A percentile compares a stretch with the other conserved stretches of the same genome.
phyloP scores from a whole-genome alignment of 2,113 vertebrate genomes.

The Thalassarche chlororhynchos region DNA sequence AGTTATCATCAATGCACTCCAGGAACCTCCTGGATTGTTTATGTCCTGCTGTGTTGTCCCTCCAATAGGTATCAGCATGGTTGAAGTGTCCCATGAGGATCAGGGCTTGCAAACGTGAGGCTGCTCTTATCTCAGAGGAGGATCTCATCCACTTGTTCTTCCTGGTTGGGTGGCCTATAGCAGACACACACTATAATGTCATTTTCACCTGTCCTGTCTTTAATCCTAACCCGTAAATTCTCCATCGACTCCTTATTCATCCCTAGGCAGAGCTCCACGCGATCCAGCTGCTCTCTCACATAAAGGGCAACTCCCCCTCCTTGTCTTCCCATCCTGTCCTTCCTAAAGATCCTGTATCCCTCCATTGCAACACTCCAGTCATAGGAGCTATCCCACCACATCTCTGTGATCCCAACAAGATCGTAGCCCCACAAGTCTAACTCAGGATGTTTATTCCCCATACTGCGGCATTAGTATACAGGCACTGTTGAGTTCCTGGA shows the following conservation, averaged over 20 bases:
- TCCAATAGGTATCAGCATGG: background rate
- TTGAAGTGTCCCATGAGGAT: background rate
- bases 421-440: background rate
- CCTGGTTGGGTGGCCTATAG: too few species aligned
- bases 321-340: background rate
- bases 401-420: background rate
- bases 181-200: background rate
- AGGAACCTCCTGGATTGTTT: background rate
- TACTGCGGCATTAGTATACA: accelerated
- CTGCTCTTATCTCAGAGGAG: background rate
- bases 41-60: background rate
- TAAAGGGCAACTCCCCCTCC: background rate
- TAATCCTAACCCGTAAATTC: background rate
- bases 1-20: background rate
- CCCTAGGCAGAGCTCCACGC: background rate
- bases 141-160: background rate
- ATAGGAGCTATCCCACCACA: background rate
- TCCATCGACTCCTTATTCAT: background rate
- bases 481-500: background rate
- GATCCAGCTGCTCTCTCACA: background rate
- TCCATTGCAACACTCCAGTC: background rate
- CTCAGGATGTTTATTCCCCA: background rate
- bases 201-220: background rate
- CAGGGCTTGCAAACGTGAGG: background rate
- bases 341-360: background rate